Percentiles rank a stretch among this genome's conserved stretches.
Conservation (phyloP, 2,113 vertebrate genomes). For the Crocuta crocuta region DNA sequence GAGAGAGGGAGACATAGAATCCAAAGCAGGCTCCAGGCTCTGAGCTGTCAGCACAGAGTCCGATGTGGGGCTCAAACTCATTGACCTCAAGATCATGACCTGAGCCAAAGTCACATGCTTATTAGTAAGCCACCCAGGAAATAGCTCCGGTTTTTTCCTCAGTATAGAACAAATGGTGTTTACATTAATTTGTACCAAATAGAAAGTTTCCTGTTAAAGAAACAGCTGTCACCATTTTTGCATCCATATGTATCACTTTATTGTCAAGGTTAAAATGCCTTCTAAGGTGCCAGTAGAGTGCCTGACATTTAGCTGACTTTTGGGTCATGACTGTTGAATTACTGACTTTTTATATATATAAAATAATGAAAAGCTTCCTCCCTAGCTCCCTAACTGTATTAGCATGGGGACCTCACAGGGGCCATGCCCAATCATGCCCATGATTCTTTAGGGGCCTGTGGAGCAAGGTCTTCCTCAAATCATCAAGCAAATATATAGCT, state of each 20-base stretch:
- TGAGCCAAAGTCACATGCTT: too few species aligned
- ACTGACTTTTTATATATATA: neutral
- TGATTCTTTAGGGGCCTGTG: neutral
- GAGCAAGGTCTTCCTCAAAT: neutral
- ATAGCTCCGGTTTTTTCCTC: neutral
- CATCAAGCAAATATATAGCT: neutral
- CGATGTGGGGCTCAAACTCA: too few species aligned
- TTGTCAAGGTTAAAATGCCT: slow-evolving; percentile 8
- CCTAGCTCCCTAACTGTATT: neutral
- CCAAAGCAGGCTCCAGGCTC: too few species aligned
- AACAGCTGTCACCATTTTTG: neutral
- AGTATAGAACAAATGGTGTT: neutral
- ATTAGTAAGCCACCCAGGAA: too few species aligned
- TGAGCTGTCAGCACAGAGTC: too few species aligned
- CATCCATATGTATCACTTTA: neutral
- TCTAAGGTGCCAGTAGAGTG: neutral
- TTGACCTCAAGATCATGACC: too few species aligned
- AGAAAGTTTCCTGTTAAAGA: neutral
- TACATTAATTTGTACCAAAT: neutral
- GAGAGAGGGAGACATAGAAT: too few species aligned
- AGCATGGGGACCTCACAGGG: neutral
- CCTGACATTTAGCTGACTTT: neutral
- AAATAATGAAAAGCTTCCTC: neutral
- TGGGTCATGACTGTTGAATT: neutral
- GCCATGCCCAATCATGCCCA: accelerated